These are phyloP conservation scores for Colinus virginianus DNA, from an alignment of 2,113 vertebrate genomes.

Conservation along the genomic window DNA sequence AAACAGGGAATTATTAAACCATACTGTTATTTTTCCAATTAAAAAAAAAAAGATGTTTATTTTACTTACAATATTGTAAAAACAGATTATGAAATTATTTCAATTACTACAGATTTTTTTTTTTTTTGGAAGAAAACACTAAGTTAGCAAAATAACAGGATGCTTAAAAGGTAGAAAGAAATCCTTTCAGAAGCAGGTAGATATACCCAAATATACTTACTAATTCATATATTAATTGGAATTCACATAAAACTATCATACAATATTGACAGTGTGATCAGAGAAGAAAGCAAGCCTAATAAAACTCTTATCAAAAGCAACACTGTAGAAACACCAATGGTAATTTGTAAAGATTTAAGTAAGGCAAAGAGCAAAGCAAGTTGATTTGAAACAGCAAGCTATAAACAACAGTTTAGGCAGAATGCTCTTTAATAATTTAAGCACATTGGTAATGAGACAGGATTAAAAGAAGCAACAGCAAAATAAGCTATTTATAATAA, in stretches of 20 bases:
- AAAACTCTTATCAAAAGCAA: not conserved
- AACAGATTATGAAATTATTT: not conserved
- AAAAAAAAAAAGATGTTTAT: not conserved
- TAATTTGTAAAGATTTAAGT: slow-evolving; percentile 18
- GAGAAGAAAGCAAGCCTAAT: not conserved
- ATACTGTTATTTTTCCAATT: not conserved
- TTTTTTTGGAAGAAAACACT: not conserved
- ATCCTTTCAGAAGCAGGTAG: not conserved
- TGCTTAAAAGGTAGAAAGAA: not conserved
- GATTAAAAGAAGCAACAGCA: slow-evolving; percentile 37
- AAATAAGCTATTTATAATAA: slow-evolving; percentile 40
- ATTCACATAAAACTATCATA: not conserved
- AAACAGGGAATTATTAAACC: not conserved
- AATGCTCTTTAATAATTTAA: slow-evolving; percentile 53
- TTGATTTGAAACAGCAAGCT: not conserved
- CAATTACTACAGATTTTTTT: not conserved
- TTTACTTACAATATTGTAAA: not conserved
- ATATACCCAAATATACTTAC: not conserved
- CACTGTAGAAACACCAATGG: not conserved
- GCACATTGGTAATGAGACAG: slow-evolving; percentile 16
- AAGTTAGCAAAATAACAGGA: not conserved
- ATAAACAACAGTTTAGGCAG: slow-evolving; percentile 24
- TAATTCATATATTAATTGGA: not conserved
- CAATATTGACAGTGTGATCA: not conserved
- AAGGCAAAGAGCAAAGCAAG: slow-evolving; percentile 20